Evolutionary conservation across 1,140 invertebrate species (phyloP), one percentile per base, ranked within the genome.

Genomic region (Coenobita brevimanus): DNA sequence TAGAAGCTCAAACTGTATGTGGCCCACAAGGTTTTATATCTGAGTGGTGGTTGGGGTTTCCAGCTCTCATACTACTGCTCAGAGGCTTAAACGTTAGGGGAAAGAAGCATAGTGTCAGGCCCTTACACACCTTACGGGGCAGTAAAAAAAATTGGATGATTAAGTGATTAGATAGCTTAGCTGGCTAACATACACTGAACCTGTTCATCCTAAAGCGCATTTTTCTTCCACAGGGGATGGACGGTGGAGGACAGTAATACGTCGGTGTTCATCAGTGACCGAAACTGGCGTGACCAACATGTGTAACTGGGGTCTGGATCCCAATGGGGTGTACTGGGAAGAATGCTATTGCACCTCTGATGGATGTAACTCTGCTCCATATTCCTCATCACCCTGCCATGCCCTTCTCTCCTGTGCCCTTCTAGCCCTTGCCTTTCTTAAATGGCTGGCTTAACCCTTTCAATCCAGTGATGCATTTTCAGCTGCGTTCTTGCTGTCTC

Each of bases 301-400:
- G 1, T 98, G 97, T 91, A 98, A 98, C 92, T 98, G 97, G 97
- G 97, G 97, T 21, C 97, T 98, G 17, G 95, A 97, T 90, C 95
- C 97, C 83, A 98, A 98, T 91, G 97, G 97, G 3, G 96, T 97
- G 0, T 98, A 97, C 91, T 98, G 97, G 97, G 97, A 98, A 92
- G 97, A 98, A 92, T 98, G 97, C 91, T 98, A 98, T 91, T 98
- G 97, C 92, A 96, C 97, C 0, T 94, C 95, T 88, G 97, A 98
- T 92, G 95, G 95, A 89, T 98, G 97, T 91, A 98, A 98, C 92
- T 91, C 91, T 13, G 91, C 93, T 2, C 78, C 69, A n/a, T 4
- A 36, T 27, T 17, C n/a, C 3, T 10, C 30, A 1, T 30, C 64
- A 69, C 3, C n/a, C 36, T 17, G 41, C 43, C n/a, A 1, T 50